Conservation (phyloP, 2,113 vertebrate genomes). For the Coreoperca whiteheadi region DNA sequence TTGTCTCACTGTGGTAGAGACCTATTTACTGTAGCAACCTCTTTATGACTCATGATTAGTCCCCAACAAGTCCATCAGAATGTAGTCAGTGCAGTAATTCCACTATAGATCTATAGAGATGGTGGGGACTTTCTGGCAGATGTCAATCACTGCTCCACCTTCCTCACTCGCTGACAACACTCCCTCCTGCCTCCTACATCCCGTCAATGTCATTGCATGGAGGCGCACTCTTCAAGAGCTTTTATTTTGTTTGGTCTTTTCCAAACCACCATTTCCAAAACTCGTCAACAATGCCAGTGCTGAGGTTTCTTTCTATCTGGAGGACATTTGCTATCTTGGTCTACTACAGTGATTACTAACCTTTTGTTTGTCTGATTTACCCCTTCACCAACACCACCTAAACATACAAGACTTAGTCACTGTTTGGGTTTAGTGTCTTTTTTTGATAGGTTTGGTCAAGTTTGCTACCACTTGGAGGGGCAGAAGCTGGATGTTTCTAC, state of each 20-base stretch:
- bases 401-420: background rate
- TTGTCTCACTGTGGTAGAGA: background rate
- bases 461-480: background rate
- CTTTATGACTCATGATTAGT: constrained; percentile 23
- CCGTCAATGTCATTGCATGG: background rate
- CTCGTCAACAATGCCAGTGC: background rate
- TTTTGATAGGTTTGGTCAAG: background rate
- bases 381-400: too few species aligned
- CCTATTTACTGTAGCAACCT: background rate
- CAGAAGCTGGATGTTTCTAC: background rate
- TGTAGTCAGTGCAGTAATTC: constrained; percentile 10
- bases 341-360: background rate
- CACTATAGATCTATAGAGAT: background rate
- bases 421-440: background rate
- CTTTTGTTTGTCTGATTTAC: background rate
- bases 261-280: background rate
- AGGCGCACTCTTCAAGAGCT: too few species aligned
- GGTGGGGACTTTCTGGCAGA: background rate
- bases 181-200: background rate
- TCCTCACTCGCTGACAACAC: background rate
- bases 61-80: constrained; percentile 12
- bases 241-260: too few species aligned
- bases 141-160: background rate
- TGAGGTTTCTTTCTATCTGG: background rate
- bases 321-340: background rate